phyloP scores from a whole-genome alignment of 2,888 invertebrate genomes.

The Nemotelus nigrinus region DNA sequence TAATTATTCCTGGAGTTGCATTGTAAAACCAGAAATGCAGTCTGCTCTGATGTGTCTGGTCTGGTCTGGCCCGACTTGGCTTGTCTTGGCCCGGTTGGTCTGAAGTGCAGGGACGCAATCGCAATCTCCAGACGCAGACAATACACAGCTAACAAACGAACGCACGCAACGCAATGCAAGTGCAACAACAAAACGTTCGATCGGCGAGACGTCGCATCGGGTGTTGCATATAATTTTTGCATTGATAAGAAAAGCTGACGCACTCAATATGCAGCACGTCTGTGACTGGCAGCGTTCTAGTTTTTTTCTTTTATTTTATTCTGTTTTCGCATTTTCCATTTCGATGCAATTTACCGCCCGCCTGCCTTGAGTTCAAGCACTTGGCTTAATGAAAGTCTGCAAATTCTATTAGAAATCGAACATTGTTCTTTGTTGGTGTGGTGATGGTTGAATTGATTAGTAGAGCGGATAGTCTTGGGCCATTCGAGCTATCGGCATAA shows the following conservation, averaged over 20 bases:
- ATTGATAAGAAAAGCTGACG: conserved; percentile 4
- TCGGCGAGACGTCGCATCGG: neutral
- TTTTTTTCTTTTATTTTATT: too few species aligned
- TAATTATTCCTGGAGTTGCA: conserved; percentile 18
- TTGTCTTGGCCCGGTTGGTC: neutral
- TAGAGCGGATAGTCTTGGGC: too few species aligned
- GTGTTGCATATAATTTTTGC: neutral
- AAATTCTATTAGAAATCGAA: too few species aligned
- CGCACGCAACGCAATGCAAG: neutral
- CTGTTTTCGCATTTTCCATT: too few species aligned
- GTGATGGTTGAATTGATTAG: too few species aligned
- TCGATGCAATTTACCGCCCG: neutral
- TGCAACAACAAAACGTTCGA: neutral
- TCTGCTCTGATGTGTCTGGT: neutral
- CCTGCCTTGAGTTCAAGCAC: too few species aligned
- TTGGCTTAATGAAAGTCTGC: too few species aligned
- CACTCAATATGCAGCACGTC: neutral
- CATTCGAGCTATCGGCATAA: too few species aligned
- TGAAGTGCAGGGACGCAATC: neutral
- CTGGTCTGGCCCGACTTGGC: too few species aligned
- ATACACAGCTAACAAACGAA: neutral
- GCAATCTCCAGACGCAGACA: conserved; percentile 12
- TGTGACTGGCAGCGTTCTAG: neutral
- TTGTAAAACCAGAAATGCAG: conserved; percentile 6
- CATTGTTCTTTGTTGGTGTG: too few species aligned